phyloP scores from a whole-genome alignment of 2,888 invertebrate genomes.

The Zaprionus lineosus region DNA sequence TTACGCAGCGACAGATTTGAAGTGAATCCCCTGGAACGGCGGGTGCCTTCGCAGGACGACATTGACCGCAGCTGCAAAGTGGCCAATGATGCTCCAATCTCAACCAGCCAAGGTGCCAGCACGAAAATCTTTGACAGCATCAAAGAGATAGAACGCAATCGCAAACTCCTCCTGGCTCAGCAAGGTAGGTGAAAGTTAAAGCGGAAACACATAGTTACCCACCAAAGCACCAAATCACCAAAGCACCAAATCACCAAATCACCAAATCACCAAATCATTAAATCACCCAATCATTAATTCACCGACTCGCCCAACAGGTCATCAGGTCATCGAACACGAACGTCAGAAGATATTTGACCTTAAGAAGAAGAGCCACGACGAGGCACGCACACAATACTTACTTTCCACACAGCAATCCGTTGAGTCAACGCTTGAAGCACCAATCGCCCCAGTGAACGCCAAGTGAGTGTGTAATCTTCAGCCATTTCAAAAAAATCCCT shows the following conservation, averaged over 20 bases:
- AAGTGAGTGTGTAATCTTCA: conserved; percentile 58
- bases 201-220: no score
- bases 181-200: conserved; percentile 92
- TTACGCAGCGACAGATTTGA: conserved; percentile 82
- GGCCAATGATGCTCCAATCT: conserved; percentile 91
- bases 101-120: conserved; percentile 87
- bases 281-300: no score
- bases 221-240: no score
- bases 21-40: conserved; percentile 82
- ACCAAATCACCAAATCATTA: no score
- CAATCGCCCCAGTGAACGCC: conserved; percentile 29
- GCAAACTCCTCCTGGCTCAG: conserved; percentile 92
- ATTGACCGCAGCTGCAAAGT: conserved; percentile 94
- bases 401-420: conserved; percentile 83
- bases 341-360: conserved; percentile 92
- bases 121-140: conserved; percentile 92
- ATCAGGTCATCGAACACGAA: conserved; percentile 95
- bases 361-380: conserved; percentile 93
- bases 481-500: no score
- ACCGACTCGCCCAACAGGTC: conserved; percentile 85
- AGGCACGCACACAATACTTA: conserved; percentile 95
- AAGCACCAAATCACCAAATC: no score
- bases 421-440: conserved; percentile 12
- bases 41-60: conserved; percentile 91
- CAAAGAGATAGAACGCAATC: conserved; percentile 94